Evolutionary conservation across 1,140 invertebrate species (phyloP).

Genomic region (Drosophila ogumai): DNA sequence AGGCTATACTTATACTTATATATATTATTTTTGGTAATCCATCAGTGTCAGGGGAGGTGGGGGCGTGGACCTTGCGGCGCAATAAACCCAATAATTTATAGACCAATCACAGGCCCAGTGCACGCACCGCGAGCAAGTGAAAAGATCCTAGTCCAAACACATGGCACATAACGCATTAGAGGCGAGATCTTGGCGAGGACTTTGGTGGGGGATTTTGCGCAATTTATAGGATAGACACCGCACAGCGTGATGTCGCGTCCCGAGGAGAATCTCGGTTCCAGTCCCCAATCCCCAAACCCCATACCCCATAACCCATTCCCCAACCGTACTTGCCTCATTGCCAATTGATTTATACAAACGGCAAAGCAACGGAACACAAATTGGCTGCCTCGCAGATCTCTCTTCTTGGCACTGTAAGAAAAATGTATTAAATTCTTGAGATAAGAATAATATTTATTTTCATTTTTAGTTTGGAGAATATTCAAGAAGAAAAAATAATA

Average conservation of each 20-base stretch:
- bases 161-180: conserved; percentile 74
- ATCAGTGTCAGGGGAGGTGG: conserved; percentile 73
- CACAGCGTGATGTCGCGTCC: conserved; percentile 72
- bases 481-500: neutral
- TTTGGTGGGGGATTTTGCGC: conserved; percentile 31
- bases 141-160: conserved; percentile 83
- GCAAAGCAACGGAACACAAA: conserved; percentile 83
- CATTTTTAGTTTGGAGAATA: neutral
- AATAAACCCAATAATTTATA: conserved; percentile 79
- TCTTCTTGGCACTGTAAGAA: conserved; percentile 10
- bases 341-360: conserved; percentile 84
- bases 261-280: conserved; percentile 31
- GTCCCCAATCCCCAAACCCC: neutral
- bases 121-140: conserved; percentile 78
- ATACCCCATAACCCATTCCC: conserved; percentile 1
- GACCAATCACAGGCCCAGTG: conserved; percentile 71
- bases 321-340: conserved; percentile 37
- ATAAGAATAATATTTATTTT: neutral
- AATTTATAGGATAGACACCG: conserved; percentile 82
- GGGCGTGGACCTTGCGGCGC: conserved; percentile 47
- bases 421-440: neutral
- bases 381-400: conserved; percentile 69
- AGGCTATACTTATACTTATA: neutral
- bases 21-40: conserved; percentile 52
- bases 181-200: conserved; percentile 11